Percentiles rank a stretch among this genome's conserved stretches.
phyloP scores from a whole-genome alignment of 2,113 vertebrate species.

The Hemiscyllium ocellatum region DNA sequence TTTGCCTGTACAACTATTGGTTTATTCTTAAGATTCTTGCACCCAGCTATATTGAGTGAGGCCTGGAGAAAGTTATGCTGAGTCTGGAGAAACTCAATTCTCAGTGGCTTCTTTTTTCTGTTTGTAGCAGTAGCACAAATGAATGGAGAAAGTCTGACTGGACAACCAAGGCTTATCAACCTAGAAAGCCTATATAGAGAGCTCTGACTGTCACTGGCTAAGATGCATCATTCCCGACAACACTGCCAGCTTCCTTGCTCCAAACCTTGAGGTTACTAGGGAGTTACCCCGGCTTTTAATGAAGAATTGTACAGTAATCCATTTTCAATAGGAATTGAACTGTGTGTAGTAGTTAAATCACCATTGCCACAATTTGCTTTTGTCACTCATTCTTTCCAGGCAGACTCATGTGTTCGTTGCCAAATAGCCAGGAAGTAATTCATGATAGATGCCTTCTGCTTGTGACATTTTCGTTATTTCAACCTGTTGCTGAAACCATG shows the following conservation, averaged over 20 bases:
- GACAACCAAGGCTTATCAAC: not conserved
- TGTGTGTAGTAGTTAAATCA: not conserved
- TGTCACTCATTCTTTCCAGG: not conserved
- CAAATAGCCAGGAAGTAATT: not conserved
- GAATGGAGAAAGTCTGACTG: not conserved
- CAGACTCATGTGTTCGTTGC: not conserved
- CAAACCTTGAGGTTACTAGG: too few species aligned
- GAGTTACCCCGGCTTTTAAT: too few species aligned
- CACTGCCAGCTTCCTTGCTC: too few species aligned
- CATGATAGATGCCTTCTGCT: not conserved
- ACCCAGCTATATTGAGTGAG: not conserved
- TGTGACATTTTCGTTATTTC: not conserved
- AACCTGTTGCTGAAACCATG: not conserved
- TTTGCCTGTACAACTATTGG: not conserved
- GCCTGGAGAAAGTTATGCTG: not conserved
- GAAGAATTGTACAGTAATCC: too few species aligned
- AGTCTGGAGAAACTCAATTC: not conserved
- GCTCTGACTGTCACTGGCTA: not conserved
- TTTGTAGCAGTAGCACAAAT: not conserved
- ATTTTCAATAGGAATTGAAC: not conserved
- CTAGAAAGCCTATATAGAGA: not conserved
- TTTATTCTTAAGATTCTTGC: not conserved
- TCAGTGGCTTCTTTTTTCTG: not conserved
- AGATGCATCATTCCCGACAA: too few species aligned
- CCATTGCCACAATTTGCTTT: too few species aligned